Conservation (phyloP, 2,888 invertebrate genomes). For the Sceliomorpha sp. region DNA sequence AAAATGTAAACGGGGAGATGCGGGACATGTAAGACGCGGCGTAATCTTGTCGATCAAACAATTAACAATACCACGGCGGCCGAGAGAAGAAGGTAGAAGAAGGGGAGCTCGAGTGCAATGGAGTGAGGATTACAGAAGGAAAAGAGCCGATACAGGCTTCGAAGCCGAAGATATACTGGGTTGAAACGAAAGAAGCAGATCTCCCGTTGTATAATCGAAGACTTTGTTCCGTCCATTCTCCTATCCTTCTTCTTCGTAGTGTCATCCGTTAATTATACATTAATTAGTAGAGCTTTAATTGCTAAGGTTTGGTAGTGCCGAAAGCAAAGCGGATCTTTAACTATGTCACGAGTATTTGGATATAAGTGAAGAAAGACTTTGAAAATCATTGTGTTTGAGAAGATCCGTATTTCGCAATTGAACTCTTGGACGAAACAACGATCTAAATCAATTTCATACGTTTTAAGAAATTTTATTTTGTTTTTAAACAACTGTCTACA, state of each 20-base stretch:
- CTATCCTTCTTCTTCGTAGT: slow-evolving; percentile 70
- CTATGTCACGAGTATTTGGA: background rate
- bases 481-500: too few relatives aligned
- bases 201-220: slow-evolving; percentile 53
- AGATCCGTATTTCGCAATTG: too few relatives aligned
- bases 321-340: slow-evolving; percentile 21
- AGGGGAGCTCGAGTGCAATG: slow-evolving; percentile 55
- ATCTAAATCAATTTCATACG: too few relatives aligned
- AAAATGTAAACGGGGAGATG: slow-evolving; percentile 60
- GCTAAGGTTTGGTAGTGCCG: slow-evolving; percentile 54
- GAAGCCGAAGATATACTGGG: slow-evolving; percentile 60
- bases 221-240: slow-evolving; percentile 33
- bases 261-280: slow-evolving; percentile 79
- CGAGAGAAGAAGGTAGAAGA: slow-evolving; percentile 49
- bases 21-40: slow-evolving; percentile 77
- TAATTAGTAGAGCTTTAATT: slow-evolving; percentile 78
- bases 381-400: background rate
- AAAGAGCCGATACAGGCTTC: slow-evolving; percentile 56
- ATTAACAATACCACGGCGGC: slow-evolving; percentile 76
- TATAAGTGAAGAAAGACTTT: slow-evolving; percentile 3
- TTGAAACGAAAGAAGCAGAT: slow-evolving; percentile 59
- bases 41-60: slow-evolving; percentile 80
- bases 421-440: too few relatives aligned
- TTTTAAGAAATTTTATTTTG: too few relatives aligned
- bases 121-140: slow-evolving; percentile 59